Evolutionary conservation across 2,888 invertebrate genomes (phyloP), one percentile per base, ranked within the genome.

Genomic region (Lumbricus terrestris): DNA sequence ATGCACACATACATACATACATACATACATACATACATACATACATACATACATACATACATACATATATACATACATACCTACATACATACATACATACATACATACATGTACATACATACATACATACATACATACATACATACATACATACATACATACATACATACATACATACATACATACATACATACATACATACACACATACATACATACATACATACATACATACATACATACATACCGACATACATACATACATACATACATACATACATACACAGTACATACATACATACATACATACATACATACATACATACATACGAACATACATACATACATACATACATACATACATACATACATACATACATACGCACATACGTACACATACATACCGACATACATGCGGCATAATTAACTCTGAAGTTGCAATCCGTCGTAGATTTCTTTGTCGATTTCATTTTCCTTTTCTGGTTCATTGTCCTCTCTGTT

Each of bases 351-450:
- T 88, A 29, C 85, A 90, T 69, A 82, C 42, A 89, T 34, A 82
- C 89, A 82, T 35, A 89, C 35, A 82, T 69, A 82, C 34, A 89
- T 89, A 82, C 37, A 82, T 89, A 35, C 89, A 82, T 82, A 69
- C n/a, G n/a, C n/a, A n/a, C 8, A 69, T 69, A 69, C n/a, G n/a
- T n/a, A n/a, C 8, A 69, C 29, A 47, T 47, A 47, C 8, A n/a
- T n/a, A 69, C 29, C 1, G 29, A 8, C 13, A n/a, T 69, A 69
- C 69, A 69, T 0, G n/a, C 11, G 69, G n/a, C 29, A 69, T 69
- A 69, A 69, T n/a, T 69, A 69, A 69, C 11, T 69, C 29, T n/a
- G 69, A n/a, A 69, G 88, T 88, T 88, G 40, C 11, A 88, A 38
- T 33, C 20, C n/a, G 42, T 18, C 38, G 23, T 88, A 42, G 40